Conservation (phyloP, 2,113 vertebrate species). For the Sorex fumeus region DNA sequence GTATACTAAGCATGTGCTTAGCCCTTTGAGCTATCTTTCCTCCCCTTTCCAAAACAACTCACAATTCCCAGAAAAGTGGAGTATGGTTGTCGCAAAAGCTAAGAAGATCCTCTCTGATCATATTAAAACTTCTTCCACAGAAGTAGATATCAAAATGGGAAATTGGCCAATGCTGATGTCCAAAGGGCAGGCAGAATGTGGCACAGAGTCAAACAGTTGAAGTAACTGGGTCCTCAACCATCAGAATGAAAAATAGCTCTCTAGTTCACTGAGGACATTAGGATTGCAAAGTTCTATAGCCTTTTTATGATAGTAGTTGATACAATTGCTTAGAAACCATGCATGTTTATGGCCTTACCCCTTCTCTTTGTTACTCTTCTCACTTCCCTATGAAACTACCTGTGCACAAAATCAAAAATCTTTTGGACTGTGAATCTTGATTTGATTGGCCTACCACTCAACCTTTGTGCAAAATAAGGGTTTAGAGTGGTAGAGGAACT, state of each 20-base stretch:
- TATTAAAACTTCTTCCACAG: constrained; percentile 56
- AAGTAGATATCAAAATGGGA: constrained; percentile 56
- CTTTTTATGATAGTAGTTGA: constrained; percentile 13
- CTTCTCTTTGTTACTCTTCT: constrained; percentile 12
- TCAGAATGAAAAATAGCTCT: constrained; percentile 67
- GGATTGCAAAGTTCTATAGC: not conserved
- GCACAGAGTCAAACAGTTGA: constrained; percentile 34
- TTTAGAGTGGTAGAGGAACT: constrained; percentile 62
- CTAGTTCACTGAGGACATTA: constrained; percentile 31
- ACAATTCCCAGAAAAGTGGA: constrained; percentile 63
- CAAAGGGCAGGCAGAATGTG: not conserved
- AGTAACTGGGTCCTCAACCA: constrained; percentile 14
- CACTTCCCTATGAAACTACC: not conserved
- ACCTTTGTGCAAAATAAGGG: constrained; percentile 41
- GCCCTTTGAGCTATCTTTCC: too few species aligned
- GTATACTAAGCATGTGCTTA: too few species aligned
- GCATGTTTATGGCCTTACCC: not conserved
- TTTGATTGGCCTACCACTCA: not conserved
- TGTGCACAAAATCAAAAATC: not conserved
- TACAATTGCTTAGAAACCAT: constrained; percentile 20
- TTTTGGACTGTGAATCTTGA: constrained; percentile 11
- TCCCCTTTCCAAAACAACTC: constrained; percentile 50
- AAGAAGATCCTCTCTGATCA: constrained; percentile 42
- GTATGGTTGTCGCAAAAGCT: constrained; percentile 60
- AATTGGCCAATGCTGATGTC: constrained; percentile 18